Conservation (phyloP, 2,888 invertebrate genomes). For the Eumerus sabulonum region DNA sequence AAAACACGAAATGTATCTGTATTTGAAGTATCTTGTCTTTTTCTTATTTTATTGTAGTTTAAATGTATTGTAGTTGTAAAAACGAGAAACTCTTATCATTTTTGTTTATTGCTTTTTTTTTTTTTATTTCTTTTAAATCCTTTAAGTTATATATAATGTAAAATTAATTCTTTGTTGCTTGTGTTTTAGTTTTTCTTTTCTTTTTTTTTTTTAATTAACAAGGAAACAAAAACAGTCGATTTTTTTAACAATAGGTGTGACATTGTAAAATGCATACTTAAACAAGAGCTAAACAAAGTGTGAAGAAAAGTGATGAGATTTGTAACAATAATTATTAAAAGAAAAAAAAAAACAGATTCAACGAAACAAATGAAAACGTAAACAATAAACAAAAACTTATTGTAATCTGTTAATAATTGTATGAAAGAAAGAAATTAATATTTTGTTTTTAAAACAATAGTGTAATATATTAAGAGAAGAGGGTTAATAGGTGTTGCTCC, state of each 20-base stretch:
- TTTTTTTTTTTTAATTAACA: slow-evolving; percentile 27
- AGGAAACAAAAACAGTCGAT: slow-evolving; percentile 39
- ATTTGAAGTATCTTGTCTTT: slow-evolving; percentile 33
- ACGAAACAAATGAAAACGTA: slow-evolving; percentile 47
- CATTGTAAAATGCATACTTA: slow-evolving; percentile 13
- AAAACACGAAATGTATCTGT: slow-evolving; percentile 32
- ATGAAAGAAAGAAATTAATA: slow-evolving; percentile 13
- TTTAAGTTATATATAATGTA: slow-evolving; percentile 31
- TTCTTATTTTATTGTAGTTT: slow-evolving; percentile 28
- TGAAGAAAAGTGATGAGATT: slow-evolving; percentile 1
- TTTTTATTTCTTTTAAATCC: background rate
- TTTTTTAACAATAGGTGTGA: slow-evolving; percentile 19
- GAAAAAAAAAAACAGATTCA: slow-evolving; percentile 46
- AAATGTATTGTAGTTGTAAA: slow-evolving; percentile 35
- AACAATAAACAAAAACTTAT: slow-evolving; percentile 19
- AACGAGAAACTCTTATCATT: slow-evolving; percentile 49
- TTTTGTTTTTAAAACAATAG: no score
- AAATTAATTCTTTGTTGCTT: slow-evolving; percentile 20
- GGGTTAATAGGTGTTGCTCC: slow-evolving; percentile 24
- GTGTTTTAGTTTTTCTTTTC: slow-evolving; percentile 12
- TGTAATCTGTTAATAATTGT: background rate
- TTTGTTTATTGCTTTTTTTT: slow-evolving; percentile 10
- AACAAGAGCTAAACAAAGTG: slow-evolving; percentile 29
- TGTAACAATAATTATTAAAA: slow-evolving; percentile 39
- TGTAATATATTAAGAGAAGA: background rate